phyloP scores from a whole-genome alignment of 2,113 vertebrate species.

The Brachionichthys hirsutus region DNA sequence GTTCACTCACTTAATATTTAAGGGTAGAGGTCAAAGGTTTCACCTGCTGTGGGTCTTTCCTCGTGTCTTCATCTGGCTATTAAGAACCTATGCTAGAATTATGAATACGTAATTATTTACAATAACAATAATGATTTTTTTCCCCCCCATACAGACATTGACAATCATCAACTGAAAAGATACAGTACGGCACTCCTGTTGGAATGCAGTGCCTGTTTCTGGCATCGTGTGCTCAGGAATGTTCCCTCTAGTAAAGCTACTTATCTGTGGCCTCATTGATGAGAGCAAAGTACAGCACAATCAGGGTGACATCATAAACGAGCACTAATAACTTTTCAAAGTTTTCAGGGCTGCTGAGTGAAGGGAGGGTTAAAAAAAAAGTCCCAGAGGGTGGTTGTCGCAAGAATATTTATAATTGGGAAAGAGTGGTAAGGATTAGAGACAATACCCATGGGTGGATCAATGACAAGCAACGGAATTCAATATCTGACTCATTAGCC shows the following conservation, averaged over 20 bases:
- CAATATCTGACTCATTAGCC: constrained; percentile 6
- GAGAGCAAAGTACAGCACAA: constrained; percentile 24
- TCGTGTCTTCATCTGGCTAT: too few relatives aligned
- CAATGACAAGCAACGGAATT: constrained; percentile 22
- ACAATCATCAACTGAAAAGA: constrained; percentile 37
- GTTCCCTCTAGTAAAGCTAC: constrained; percentile 43
- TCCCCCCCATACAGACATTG: too few relatives aligned
- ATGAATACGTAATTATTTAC: too few relatives aligned
- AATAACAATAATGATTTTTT: too few relatives aligned
- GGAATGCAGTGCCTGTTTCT: constrained; percentile 45
- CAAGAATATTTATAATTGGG: constrained; percentile 13
- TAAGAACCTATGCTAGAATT: too few relatives aligned
- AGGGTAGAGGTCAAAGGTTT: neutral
- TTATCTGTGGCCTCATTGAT: constrained; percentile 21
- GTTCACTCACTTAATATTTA: neutral
- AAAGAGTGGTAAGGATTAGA: neutral
- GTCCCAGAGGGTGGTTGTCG: constrained; percentile 10
- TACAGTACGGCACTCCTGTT: constrained; percentile 41
- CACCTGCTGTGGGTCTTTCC: neutral
- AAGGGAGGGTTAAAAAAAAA: constrained; percentile 16
- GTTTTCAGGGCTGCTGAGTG: neutral
- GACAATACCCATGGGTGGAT: constrained; percentile 4
- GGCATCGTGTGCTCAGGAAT: constrained; percentile 56
- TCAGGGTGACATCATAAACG: constrained; percentile 15
- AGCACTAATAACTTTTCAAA: neutral